A percentile compares a stretch with the other conserved stretches of the same genome.
Conservation (phyloP, 2,797 vertebrate genomes). For the Microchirus variegatus region DNA sequence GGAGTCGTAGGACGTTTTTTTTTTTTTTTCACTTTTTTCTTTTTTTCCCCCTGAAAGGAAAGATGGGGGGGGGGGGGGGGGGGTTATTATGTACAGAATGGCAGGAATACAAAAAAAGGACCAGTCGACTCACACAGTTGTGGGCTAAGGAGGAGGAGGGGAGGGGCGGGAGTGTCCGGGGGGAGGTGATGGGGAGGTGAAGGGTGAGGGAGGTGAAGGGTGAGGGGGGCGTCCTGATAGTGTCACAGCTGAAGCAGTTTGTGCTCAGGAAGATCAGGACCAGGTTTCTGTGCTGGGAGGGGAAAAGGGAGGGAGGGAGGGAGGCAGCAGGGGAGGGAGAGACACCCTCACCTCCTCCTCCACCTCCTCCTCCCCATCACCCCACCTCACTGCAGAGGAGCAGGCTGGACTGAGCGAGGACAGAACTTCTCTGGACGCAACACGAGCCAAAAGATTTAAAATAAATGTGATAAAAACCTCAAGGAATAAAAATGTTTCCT, state of each 20-base stretch:
- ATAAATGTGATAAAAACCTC: neutral
- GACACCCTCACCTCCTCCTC: conserved; percentile 21
- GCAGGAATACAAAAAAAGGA: conserved; percentile 86
- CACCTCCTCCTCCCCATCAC: neutral
- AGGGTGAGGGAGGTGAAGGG: conserved; percentile 7
- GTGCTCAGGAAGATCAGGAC: conserved; percentile 75
- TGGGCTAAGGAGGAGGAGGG: conserved; percentile 22
- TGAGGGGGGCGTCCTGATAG: conserved; percentile 58
- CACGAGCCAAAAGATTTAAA: too few species aligned
- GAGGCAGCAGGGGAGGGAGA: conserved; percentile 15
- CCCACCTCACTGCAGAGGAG: conserved; percentile 43
- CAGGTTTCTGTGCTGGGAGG: conserved; percentile 45
- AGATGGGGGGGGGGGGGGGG: conserved; percentile 37
- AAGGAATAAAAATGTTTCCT: neutral
- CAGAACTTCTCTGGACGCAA: conserved; percentile 33
- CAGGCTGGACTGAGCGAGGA: conserved; percentile 56
- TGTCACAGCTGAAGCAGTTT: conserved; percentile 74
- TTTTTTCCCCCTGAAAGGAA: conserved; percentile 54
- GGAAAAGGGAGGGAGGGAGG: too few species aligned
- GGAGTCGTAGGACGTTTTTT: conserved; percentile 65
- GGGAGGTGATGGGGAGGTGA: conserved; percentile 4
- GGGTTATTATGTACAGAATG: conserved; percentile 83
- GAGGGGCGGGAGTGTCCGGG: conserved; percentile 14
- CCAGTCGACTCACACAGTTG: conserved; percentile 68
- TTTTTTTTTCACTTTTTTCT: conserved; percentile 19